Base-by-base conservation (phyloP, 2,113 vertebrate genomes). In the Limnothrissa miodon region DNA sequence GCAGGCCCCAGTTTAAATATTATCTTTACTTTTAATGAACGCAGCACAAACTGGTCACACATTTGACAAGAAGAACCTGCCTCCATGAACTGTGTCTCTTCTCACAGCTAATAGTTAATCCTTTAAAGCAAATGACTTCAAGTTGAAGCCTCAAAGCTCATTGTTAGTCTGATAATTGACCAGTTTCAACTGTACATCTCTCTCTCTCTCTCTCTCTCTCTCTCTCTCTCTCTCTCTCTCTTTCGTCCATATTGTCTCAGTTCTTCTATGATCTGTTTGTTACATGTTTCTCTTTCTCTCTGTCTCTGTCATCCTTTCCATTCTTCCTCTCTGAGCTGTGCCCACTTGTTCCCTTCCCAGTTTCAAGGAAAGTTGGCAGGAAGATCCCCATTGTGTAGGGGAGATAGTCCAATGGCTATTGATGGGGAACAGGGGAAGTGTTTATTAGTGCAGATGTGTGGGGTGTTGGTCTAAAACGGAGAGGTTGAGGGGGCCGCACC, bases 371-470 rank as follows among this genome's bases (percentile, higher is more conserved):
- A 84, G 78, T 87, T 87, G 88, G 80, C 83, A 83, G 83, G 70
- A 79, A 70, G 13, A 45, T 17, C 83, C 66, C 83, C 29, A 84
- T 84, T 85, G 81, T 88, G 62, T 51, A 17, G 21, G 44, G 79
- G 9, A 13, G 84, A 51, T 44, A 79, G 79, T 81, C 11, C 15
- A 79, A 81, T 79, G 39, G 79, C 80, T 81, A 56, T 80, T 48
- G 10, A 39, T 36, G 78, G 70, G 78, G 21, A 81, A 79, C 42
- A 80, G 25, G 81, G 83, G 86, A 88, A 84, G 46, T 78, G 84
- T 89, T 83, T 87, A 81, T 85, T 89, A 80, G 39, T 84, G 21
- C 87, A 87, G 88, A 88, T 88, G 85, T 83, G 78, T 79, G 62
- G 59, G 78, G 80, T 80, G 33, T 78, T 70, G 78, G 53, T 44